Evolutionary conservation across 2,797 vertebrate genomes (phyloP), one percentile per base, ranked within the genome.

Genomic region (Huso huso): DNA sequence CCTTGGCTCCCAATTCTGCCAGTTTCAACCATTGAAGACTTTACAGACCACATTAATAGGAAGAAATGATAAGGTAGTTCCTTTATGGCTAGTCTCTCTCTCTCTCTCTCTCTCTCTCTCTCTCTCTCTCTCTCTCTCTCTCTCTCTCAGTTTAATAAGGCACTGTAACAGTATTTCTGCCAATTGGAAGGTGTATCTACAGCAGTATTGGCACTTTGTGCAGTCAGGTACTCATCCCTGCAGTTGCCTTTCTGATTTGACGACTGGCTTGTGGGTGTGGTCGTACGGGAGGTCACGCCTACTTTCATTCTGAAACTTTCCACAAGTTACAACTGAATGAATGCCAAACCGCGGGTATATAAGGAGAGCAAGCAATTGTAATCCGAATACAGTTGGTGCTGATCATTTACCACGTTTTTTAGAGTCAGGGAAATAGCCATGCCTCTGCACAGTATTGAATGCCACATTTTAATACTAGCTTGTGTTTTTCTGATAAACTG

Each of bases 401-500:
- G 37, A 37, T 37, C 37, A 37, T 37, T 37, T 37, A 4, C 37
- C 5, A 52, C 51, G 10, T 64, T 62, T 62, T 62, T 11, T 18
- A 37, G 64, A 57, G 69, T 73, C 60, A 71, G 72, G 68, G 69
- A 72, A 66, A 49, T 75, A 81, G 67, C 69, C 87, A 95, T 98
- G 95, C 81, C 88, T 74, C 82, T 87, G 77, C 82, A 85, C 73
- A 75, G 87, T 61, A 71, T 85, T 69, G 91, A 90, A 71, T 86
- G 90, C 83, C 89, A 80, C 8, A 79, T 89, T 70, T 64, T 95
- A 72, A 68, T 94, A 69, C 70, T 95, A 6, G 74, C 92, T 13
- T 93, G 92, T 82, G 64, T 93, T 81, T 86, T 94, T 52, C 78
- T 93, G 70, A 87, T 83, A 86, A 93, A 87, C 76, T 90, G 87